Conservation (phyloP, 2,888 invertebrate genomes). For the Ashinkailepas kermadecensis region DNA sequence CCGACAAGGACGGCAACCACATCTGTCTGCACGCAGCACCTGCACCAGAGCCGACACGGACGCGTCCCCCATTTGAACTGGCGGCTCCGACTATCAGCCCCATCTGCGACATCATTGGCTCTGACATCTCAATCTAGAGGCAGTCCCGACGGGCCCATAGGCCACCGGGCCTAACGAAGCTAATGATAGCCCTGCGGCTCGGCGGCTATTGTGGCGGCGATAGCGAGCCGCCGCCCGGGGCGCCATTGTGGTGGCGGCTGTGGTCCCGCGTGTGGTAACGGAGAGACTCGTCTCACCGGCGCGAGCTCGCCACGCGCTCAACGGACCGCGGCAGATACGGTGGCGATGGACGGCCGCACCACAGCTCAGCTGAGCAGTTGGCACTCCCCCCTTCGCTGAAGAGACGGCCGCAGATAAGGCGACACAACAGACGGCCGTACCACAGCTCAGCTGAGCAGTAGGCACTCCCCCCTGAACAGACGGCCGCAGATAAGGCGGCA, state of each 20-base stretch:
- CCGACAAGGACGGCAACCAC: too few relatives aligned
- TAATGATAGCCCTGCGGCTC: background rate
- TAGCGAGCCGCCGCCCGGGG: background rate
- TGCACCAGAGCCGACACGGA: too few relatives aligned
- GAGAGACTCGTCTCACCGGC: background rate
- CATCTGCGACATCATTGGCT: background rate
- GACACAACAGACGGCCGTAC: too few relatives aligned
- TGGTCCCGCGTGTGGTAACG: background rate
- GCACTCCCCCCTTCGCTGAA: too few relatives aligned
- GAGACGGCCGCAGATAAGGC: too few relatives aligned
- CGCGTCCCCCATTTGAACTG: too few relatives aligned
- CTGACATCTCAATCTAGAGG: conserved; percentile 3
- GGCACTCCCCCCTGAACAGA: too few relatives aligned
- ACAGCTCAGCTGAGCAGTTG: background rate
- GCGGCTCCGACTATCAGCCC: background rate
- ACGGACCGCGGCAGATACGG: background rate
- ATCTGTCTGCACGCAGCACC: too few relatives aligned
- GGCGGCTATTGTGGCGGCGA: background rate
- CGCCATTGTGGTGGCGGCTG: background rate
- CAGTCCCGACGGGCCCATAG: background rate
- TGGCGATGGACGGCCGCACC: background rate
- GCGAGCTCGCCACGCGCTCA: background rate
- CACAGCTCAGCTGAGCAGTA: too few relatives aligned
- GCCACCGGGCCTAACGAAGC: background rate
- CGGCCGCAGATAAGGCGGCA: too few relatives aligned